Evolutionary conservation across 2,888 invertebrate genomes (phyloP).

Genomic region (Schizotus pectinicornis): DNA sequence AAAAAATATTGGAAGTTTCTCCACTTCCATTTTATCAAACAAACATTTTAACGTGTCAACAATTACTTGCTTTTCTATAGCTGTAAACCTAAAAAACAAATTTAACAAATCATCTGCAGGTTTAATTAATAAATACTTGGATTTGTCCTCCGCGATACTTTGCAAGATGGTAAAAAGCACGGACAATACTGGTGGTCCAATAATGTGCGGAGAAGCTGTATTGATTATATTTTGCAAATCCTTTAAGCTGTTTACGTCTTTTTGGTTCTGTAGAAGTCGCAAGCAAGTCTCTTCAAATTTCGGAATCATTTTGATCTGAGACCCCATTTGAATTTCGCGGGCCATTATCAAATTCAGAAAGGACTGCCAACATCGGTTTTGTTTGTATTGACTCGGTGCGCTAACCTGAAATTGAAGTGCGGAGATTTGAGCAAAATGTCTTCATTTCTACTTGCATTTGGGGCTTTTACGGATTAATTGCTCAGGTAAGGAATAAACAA

Average conservation of each 20-base stretch:
- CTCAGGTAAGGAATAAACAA: too few species aligned
- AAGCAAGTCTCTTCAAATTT: slow-evolving; percentile 11
- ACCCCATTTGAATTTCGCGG: background rate
- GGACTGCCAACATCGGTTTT: too few species aligned
- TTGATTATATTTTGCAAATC: slow-evolving; percentile 33
- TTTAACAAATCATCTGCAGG: slow-evolving; percentile 10
- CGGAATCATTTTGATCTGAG: slow-evolving; percentile 5
- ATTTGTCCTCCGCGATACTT: slow-evolving; percentile 35
- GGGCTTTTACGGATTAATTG: too few species aligned
- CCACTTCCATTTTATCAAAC: slow-evolving; percentile 60
- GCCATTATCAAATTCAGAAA: too few species aligned
- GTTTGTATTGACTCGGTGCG: too few species aligned
- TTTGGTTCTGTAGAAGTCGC: slow-evolving; percentile 38
- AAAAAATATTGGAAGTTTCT: slow-evolving; percentile 62
- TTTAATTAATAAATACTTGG: slow-evolving; percentile 32
- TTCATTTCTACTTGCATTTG: too few species aligned
- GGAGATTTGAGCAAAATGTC: too few species aligned
- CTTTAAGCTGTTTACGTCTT: slow-evolving; percentile 34
- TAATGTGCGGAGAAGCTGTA: slow-evolving; percentile 28
- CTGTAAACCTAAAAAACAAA: slow-evolving; percentile 34
- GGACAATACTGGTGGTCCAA: slow-evolving; percentile 38
- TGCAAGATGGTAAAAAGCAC: slow-evolving; percentile 44
- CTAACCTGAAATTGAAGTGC: too few species aligned
- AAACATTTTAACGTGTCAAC: slow-evolving; percentile 61
- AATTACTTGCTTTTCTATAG: slow-evolving; percentile 60